phyloP scores from a whole-genome alignment of 2,113 vertebrate species.

The Psettodes erumei region DNA sequence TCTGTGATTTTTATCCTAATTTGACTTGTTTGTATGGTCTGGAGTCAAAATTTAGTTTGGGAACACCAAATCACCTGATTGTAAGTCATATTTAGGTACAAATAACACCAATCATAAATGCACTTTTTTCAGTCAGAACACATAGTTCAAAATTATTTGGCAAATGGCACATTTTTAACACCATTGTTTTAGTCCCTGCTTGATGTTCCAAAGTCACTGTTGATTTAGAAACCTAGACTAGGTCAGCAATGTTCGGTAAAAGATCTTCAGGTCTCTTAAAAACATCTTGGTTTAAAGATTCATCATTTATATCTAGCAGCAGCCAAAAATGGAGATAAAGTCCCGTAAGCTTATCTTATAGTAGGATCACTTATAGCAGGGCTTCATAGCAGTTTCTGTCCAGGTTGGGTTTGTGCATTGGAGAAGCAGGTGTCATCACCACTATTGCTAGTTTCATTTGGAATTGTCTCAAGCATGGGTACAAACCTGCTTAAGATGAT shows the following conservation, averaged over 20 bases:
- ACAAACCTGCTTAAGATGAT: constrained; percentile 18
- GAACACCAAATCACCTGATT: neutral
- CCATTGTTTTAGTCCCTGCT: neutral
- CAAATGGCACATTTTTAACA: neutral
- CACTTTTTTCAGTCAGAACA: constrained; percentile 15
- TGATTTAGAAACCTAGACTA: neutral
- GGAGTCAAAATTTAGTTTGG: neutral
- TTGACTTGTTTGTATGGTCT: neutral
- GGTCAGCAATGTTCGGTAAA: neutral
- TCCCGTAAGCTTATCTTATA: too few relatives aligned
- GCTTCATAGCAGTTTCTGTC: neutral
- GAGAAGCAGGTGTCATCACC: neutral
- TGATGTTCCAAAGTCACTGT: neutral
- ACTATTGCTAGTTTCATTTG: neutral
- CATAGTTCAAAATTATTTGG: constrained; percentile 18
- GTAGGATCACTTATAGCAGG: neutral
- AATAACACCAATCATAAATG: neutral
- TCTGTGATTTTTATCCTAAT: constrained; percentile 10
- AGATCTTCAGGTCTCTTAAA: constrained; percentile 25
- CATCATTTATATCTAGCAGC: neutral
- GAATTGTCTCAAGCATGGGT: neutral
- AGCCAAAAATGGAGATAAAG: neutral
- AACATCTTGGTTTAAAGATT: constrained; percentile 22
- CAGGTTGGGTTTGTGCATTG: neutral
- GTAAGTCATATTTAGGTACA: neutral